A percentile compares a stretch with the other conserved stretches of the same genome.
Evolutionary conservation across 2,113 vertebrate genomes (phyloP).

Genomic region (Oenanthe oenanthe): DNA sequence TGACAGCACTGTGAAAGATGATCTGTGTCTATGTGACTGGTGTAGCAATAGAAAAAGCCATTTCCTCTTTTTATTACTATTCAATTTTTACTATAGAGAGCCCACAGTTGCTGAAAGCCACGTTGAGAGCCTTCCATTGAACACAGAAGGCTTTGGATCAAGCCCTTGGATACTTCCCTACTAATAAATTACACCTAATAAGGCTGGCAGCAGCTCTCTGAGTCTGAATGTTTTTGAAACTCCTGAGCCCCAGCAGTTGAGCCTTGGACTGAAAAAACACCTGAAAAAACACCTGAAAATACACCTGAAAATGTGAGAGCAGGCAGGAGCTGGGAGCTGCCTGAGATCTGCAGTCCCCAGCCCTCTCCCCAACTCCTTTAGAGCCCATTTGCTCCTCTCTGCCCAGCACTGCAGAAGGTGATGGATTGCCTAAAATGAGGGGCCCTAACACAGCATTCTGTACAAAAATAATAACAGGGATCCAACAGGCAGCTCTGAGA

Average conservation of each 20-base stretch:
- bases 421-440: neutral
- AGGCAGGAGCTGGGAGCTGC: neutral
- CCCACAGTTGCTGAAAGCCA: neutral
- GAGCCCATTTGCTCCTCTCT: neutral
- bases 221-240: neutral
- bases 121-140: neutral
- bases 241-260: neutral
- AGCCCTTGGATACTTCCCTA: neutral
- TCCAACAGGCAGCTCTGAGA: neutral
- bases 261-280: neutral
- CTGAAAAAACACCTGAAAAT: neutral
- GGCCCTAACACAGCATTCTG: neutral
- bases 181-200: neutral
- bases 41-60: neutral
- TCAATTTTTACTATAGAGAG: neutral
- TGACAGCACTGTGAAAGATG: conserved; percentile 17
- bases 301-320: neutral
- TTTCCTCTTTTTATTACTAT: neutral
- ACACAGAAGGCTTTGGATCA: neutral
- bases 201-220: neutral
- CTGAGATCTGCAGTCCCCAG: too few species aligned
- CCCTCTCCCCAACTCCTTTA: neutral
- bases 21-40: neutral
- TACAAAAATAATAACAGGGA: neutral
- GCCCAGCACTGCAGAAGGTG: neutral